Evolutionary conservation across 2,888 invertebrate genomes (phyloP).

Genomic region (Pyrrhia umbra): DNA sequence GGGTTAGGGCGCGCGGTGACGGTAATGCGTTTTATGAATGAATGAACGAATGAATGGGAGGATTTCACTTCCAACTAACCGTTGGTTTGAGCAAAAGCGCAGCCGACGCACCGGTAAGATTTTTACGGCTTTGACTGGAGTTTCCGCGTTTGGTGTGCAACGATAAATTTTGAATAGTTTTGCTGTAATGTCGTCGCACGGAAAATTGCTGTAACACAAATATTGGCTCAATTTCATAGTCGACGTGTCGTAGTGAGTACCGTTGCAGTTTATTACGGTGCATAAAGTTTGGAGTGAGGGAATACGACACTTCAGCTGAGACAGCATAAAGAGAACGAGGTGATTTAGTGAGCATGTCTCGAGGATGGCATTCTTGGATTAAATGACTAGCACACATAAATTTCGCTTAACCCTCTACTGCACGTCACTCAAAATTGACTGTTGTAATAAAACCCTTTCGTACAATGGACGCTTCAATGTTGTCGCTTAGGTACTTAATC

Average conservation of each 20-base stretch:
- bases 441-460: slow-evolving; percentile 52
- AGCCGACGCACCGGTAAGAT: slow-evolving; percentile 61
- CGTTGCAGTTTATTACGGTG: slow-evolving; percentile 76
- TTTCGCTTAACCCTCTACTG: slow-evolving; percentile 45
- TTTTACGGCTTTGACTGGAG: slow-evolving; percentile 53
- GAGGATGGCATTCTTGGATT: slow-evolving; percentile 43
- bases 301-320: slow-evolving; percentile 71
- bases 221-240: slow-evolving; percentile 66
- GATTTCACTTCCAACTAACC: slow-evolving; percentile 85
- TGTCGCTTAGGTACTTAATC: slow-evolving; percentile 38
- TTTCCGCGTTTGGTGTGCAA: slow-evolving; percentile 53
- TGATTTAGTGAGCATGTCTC: slow-evolving; percentile 54
- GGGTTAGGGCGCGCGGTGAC: slow-evolving; percentile 70
- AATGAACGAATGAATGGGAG: slow-evolving; percentile 83
- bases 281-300: slow-evolving; percentile 74
- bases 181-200: slow-evolving; percentile 36
- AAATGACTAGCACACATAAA: slow-evolving; percentile 53
- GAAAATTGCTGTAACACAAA: slow-evolving; percentile 50
- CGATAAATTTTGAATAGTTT: slow-evolving; percentile 69
- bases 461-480: slow-evolving; percentile 37
- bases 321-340: slow-evolving; percentile 49
- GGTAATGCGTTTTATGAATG: slow-evolving; percentile 88
- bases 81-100: slow-evolving; percentile 79
- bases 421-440: slow-evolving; percentile 54
- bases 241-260: slow-evolving; percentile 64